These are phyloP conservation scores for Nycticebus coucang DNA, from an alignment of 2,113 vertebrate species.

Conservation along the genomic window DNA sequence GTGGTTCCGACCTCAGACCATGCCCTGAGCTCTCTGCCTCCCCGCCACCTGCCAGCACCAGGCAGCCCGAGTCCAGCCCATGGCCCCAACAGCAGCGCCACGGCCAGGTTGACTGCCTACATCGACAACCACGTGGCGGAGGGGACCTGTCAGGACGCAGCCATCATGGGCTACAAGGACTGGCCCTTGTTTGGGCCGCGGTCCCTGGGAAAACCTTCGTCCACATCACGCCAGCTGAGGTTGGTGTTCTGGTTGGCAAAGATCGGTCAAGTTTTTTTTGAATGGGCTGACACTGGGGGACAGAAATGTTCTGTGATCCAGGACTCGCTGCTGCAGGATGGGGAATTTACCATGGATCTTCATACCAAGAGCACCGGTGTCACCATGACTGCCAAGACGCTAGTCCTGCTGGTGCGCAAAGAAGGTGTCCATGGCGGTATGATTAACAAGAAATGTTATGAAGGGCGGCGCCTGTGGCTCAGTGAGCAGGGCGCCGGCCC, in stretches of 20 bases:
- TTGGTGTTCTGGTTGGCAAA: slow-evolving; percentile 74
- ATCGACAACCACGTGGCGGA: slow-evolving; percentile 83
- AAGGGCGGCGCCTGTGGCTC: too few species aligned
- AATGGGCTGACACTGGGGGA: slow-evolving; percentile 84
- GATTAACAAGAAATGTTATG: slow-evolving; percentile 65
- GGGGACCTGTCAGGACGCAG: slow-evolving; percentile 82
- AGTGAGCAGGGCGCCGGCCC: too few species aligned
- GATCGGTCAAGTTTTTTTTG: slow-evolving; percentile 77
- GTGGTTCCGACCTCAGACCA: slow-evolving; percentile 77
- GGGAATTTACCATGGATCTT: slow-evolving; percentile 80
- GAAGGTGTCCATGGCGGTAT: slow-evolving; percentile 82
- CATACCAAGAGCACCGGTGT: slow-evolving; percentile 80
- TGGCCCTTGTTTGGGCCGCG: slow-evolving; percentile 85
- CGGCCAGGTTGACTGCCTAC: slow-evolving; percentile 83
- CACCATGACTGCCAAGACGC: slow-evolving; percentile 81
- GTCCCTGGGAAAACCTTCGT: slow-evolving; percentile 81
- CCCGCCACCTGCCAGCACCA: slow-evolving; percentile 61
- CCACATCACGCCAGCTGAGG: slow-evolving; percentile 82
- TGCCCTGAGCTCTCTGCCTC: slow-evolving; percentile 74
- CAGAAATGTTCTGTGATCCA: slow-evolving; percentile 84
- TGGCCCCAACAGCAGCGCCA: slow-evolving; percentile 73
- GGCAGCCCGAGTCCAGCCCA: slow-evolving; percentile 61
- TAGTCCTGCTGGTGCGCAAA: slow-evolving; percentile 82
- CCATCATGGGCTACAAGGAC: slow-evolving; percentile 83
- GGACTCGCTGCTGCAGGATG: slow-evolving; percentile 78